Percentiles rank a stretch among this genome's conserved stretches.
phyloP scores from a whole-genome alignment of 2,113 vertebrate species.

The Platysteira castanea region DNA sequence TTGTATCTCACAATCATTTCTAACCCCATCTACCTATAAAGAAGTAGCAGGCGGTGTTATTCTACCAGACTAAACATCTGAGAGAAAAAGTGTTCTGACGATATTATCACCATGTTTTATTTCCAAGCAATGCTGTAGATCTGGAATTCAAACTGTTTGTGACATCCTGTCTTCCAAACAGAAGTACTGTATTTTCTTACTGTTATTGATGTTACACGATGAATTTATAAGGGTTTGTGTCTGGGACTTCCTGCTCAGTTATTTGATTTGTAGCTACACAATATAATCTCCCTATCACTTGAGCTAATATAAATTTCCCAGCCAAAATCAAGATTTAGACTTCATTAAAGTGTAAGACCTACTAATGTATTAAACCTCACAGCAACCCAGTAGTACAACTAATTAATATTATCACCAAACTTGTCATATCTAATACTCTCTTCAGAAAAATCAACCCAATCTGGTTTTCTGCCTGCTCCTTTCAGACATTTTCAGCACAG shows the following conservation, averaged over 20 bases:
- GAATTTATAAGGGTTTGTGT: not conserved
- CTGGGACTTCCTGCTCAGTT: not conserved
- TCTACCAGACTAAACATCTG: not conserved
- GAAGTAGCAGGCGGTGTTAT: not conserved
- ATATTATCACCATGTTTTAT: not conserved
- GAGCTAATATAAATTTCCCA: not conserved
- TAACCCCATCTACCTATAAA: not conserved
- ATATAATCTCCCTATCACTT: not conserved
- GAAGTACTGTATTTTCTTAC: not conserved
- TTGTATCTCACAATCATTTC: not conserved
- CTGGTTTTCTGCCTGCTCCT: not conserved
- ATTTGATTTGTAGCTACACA: not conserved
- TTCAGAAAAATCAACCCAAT: not conserved
- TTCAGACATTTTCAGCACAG: not conserved
- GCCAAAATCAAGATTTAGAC: not conserved
- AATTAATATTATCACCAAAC: not conserved
- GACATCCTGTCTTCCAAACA: not conserved
- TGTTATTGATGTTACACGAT: not conserved
- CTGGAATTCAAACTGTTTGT: not conserved
- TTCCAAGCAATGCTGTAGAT: not conserved
- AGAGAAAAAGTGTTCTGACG: not conserved
- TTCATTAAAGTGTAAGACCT: not conserved
- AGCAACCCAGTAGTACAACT: not conserved
- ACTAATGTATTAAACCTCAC: not conserved
- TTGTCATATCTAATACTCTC: not conserved